A percentile compares a stretch with the other conserved stretches of the same genome.
phyloP scores from a whole-genome alignment of 1,140 invertebrate genomes.

The Homalodisca vitripennis region DNA sequence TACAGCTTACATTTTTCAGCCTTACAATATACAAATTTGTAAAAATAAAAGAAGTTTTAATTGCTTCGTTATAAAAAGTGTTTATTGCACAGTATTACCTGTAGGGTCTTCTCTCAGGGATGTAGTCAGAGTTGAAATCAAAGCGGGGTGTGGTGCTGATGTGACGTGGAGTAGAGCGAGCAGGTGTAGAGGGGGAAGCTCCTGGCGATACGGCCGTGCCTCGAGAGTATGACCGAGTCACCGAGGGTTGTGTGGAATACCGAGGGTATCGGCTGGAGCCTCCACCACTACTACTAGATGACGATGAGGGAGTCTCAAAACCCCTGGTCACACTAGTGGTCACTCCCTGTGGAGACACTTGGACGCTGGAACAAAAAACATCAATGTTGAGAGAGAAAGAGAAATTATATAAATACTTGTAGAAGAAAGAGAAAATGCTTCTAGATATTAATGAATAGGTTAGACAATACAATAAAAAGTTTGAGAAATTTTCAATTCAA shows the following conservation, averaged over 20 bases:
- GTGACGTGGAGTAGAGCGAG: slow-evolving; percentile 33
- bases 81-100: slow-evolving; percentile 22
- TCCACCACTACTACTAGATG: slow-evolving; percentile 41
- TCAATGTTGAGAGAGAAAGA: no score
- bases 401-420: no score
- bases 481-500: no score
- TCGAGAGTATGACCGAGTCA: slow-evolving; percentile 17
- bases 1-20: no score
- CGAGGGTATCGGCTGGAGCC: slow-evolving; percentile 35
- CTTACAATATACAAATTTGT: no score
- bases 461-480: no score
- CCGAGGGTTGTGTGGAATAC: slow-evolving; percentile 41
- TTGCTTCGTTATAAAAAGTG: no score
- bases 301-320: slow-evolving; percentile 43
- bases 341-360: slow-evolving; percentile 32
- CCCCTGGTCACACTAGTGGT: slow-evolving; percentile 33
- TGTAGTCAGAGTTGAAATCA: slow-evolving; percentile 36
- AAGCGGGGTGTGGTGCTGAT: slow-evolving; percentile 34
- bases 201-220: slow-evolving; percentile 27
- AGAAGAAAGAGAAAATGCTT: no score
- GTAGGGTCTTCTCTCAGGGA: slow-evolving; percentile 30
- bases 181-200: slow-evolving; percentile 31
- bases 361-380: slow-evolving; percentile 28
- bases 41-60: no score
- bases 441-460: no score